Conservation (phyloP, 1,140 invertebrate genomes). For the Drosophila pandora region DNA sequence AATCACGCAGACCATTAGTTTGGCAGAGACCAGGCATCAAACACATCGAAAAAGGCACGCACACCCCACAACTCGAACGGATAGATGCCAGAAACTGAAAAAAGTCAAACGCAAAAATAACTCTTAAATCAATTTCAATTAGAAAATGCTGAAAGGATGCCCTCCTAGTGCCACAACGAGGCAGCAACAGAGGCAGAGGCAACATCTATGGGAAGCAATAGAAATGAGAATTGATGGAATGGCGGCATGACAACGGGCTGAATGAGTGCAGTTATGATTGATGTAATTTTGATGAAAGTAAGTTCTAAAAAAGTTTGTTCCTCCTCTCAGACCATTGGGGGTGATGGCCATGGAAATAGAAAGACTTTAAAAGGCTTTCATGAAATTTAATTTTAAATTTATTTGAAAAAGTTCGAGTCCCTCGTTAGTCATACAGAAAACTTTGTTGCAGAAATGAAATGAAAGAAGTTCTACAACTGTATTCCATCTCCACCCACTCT, state of each 20-base stretch:
- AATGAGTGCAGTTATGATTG: constrained; percentile 80
- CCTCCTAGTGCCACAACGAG: constrained; percentile 11
- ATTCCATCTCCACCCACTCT: constrained; percentile 9
- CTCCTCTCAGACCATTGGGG: not conserved
- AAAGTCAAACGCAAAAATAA: constrained; percentile 51
- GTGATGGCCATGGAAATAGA: no score
- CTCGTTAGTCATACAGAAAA: constrained; percentile 66
- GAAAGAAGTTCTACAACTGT: constrained; percentile 76
- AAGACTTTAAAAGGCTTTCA: constrained; percentile 69
- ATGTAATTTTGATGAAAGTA: constrained; percentile 79
- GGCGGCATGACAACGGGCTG: constrained; percentile 43
- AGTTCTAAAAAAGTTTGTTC: constrained; percentile 29
- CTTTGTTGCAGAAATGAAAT: constrained; percentile 74
- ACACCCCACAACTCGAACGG: no score
- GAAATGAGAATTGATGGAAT: constrained; percentile 70
- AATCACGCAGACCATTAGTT: constrained; percentile 30
- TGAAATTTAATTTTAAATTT: constrained; percentile 70
- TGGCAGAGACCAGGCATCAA: constrained; percentile 1
- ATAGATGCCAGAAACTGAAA: constrained; percentile 5
- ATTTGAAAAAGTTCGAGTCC: constrained; percentile 60
- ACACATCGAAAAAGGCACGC: constrained; percentile 17
- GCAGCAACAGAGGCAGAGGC: constrained; percentile 9
- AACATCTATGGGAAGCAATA: constrained; percentile 51
- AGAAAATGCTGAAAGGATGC: constrained; percentile 72
- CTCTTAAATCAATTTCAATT: constrained; percentile 79